These are phyloP conservation scores for Crocodylus rhombifer DNA, from an alignment of 2,797 vertebrate species.

Conservation along the genomic window DNA sequence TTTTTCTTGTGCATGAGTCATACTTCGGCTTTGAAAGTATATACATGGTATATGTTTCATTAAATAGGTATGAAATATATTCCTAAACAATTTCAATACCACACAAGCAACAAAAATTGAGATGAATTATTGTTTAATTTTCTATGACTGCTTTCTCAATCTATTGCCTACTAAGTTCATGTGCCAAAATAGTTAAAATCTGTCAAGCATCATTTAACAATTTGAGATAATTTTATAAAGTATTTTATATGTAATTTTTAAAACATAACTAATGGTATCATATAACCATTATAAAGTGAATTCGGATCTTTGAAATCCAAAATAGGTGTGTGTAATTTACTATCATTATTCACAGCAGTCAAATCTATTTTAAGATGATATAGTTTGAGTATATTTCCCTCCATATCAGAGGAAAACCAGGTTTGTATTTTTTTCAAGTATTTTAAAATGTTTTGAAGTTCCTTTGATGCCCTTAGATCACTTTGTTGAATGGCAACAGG, in stretches of 20 bases:
- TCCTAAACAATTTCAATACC: constrained; percentile 42
- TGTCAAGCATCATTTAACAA: background rate
- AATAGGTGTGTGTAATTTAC: constrained; percentile 51
- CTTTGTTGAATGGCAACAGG: constrained; percentile 32
- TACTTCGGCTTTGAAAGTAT: background rate
- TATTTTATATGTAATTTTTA: constrained; percentile 42
- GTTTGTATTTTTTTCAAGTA: constrained; percentile 15
- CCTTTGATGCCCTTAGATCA: constrained; percentile 28
- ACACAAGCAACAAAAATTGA: background rate
- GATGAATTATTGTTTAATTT: background rate
- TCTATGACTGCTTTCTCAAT: constrained; percentile 32
- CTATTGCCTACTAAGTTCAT: constrained; percentile 34
- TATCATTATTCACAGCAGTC: constrained; percentile 33
- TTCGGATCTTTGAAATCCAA: constrained; percentile 33
- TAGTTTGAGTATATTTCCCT: background rate
- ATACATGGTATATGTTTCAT: background rate
- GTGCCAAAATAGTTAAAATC: constrained; percentile 30
- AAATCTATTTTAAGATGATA: constrained; percentile 52
- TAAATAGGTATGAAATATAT: constrained; percentile 19
- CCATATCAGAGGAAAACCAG: background rate
- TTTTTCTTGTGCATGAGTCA: background rate
- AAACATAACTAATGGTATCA: constrained; percentile 4
- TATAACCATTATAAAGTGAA: constrained; percentile 39
- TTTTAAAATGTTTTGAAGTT: constrained; percentile 8
- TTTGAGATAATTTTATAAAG: constrained; percentile 14